Percentiles rank a stretch among this genome's conserved stretches.
Evolutionary conservation across 2,113 vertebrate species (phyloP).

Genomic region (Nesoenas mayeri): DNA sequence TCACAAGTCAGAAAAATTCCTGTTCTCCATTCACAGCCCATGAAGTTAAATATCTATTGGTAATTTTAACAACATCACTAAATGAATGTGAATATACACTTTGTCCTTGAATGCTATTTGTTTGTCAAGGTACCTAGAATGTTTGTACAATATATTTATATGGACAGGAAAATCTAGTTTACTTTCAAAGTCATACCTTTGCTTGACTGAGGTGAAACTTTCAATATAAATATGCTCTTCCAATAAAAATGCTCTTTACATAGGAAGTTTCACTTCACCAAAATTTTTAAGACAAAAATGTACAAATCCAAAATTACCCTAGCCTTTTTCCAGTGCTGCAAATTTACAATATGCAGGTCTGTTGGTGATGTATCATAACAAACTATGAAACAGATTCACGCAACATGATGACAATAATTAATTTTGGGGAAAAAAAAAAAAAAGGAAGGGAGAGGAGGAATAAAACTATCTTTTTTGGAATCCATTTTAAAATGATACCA

Average conservation of each 20-base stretch:
- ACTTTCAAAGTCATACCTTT: background rate
- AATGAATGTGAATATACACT: background rate
- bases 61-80: background rate
- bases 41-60: background rate
- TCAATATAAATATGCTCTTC: background rate
- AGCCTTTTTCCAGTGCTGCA: background rate
- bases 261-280: background rate
- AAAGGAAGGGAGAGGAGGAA: background rate
- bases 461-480: background rate
- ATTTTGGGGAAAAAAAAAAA: background rate
- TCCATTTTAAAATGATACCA: background rate
- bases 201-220: background rate
- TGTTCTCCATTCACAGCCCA: background rate
- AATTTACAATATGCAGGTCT: background rate
- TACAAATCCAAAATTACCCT: background rate
- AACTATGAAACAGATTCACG: background rate
- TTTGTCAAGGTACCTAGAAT: background rate
- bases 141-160: conserved; percentile 39
- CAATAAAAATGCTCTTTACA: background rate
- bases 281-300: background rate
- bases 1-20: background rate
- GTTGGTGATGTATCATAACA: background rate
- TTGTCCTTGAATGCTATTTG: conserved; percentile 27
- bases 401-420: background rate
- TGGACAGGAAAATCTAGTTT: conserved; percentile 9